A percentile compares a stretch with the other conserved stretches of the same genome.
Conservation (phyloP, 2,888 invertebrate genomes). For the Fissipunctia ypsillon region DNA sequence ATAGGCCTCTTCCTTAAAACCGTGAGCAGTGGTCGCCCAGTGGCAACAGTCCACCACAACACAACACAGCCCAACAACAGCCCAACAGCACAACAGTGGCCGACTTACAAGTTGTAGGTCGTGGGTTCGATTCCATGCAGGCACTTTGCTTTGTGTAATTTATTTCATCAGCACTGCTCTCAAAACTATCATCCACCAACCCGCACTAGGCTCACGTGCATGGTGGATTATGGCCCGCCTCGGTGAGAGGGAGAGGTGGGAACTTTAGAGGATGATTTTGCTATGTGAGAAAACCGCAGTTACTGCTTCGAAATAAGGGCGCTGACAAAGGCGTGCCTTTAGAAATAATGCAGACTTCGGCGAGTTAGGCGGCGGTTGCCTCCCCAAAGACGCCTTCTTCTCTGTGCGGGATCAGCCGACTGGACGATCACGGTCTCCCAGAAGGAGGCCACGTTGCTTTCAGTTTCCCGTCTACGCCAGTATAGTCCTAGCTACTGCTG, state of each 20-base stretch:
- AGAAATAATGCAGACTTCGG: background rate
- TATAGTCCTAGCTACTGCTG: no score
- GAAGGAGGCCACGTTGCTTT: background rate
- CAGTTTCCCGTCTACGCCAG: background rate
- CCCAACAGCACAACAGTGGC: no score
- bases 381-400: background rate
- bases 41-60: background rate
- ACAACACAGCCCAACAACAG: no score
- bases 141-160: background rate
- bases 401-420: no score
- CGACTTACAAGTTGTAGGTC: background rate
- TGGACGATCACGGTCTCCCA: background rate
- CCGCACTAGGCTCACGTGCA: background rate
- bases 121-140: background rate
- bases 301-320: background rate
- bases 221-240: background rate
- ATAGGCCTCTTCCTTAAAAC: background rate
- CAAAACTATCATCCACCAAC: background rate
- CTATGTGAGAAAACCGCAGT: background rate
- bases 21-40: background rate
- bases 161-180: background rate
- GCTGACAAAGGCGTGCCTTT: background rate
- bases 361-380: background rate
- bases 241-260: no score
- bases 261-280: background rate